Evolutionary conservation across 1,140 invertebrate genomes (phyloP), one percentile per base, ranked within the genome.

Genomic region (Euura lappo): DNA sequence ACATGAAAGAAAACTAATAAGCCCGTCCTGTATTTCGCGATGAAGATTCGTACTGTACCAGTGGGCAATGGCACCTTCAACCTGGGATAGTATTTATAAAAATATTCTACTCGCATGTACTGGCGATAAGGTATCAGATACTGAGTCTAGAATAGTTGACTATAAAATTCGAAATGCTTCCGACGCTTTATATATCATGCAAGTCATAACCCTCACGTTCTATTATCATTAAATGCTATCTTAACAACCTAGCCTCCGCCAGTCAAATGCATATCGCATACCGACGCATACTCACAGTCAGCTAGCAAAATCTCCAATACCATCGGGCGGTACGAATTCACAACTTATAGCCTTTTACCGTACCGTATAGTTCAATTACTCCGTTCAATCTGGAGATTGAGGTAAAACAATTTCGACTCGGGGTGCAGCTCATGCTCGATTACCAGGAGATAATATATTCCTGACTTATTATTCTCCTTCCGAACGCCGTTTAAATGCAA

Each of bases 401-500:
- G 28, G 28, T 28, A 28, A 28, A 28, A 28, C 28, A 28, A 28
- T 28, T 28, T 28, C 28, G 28, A 28, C 28, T 28, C 28, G 28
- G 28, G 0, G 28, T 28, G 28, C 28, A 28, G 28, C 28, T 28
- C 28, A 28, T 28, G 28, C 28, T 28, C 28, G 28, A 28, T 28
- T 28, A 28, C 28, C 28, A 28, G 28, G 28, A 28, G 28, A 28
- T 28, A 28, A 28, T 28, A 28, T 28, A 28, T 28, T 28, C 28
- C 75, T 74, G 73, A 84, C 84, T 84, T 82, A 83, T 83, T 79
- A 82, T 81, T 76, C 80, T 73, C 83, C 80, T 82, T 84, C 84
- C 79, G 77, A 77, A 74, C 79, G 73, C 79, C 79, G 83, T 84
- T 84, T 84, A 84, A 84, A 85, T 84, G 84, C 82, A 84, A 85